Conservation (phyloP, 2,797 vertebrate genomes). For the Acanthurus leucopareius region DNA sequence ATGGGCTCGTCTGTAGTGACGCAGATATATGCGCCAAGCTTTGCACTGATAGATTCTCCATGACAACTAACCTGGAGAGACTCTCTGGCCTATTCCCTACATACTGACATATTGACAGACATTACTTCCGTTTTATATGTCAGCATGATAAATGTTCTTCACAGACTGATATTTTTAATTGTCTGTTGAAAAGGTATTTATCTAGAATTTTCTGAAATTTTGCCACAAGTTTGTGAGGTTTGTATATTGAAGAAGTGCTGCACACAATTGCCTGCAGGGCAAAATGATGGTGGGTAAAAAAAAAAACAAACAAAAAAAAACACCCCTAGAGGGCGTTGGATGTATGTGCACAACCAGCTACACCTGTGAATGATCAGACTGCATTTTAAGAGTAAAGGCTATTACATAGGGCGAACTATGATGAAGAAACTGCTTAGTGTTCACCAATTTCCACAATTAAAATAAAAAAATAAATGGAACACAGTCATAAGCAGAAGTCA, state of each 20-base stretch:
- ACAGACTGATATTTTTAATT: not conserved
- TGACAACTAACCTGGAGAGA: conserved; percentile 78
- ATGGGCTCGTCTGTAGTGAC: conserved; percentile 85
- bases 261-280: not conserved
- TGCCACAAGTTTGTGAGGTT: not conserved
- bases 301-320: not conserved
- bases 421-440: not conserved
- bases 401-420: not conserved
- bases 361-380: not conserved
- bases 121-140: not conserved
- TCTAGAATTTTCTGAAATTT: not conserved
- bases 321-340: conserved; percentile 33
- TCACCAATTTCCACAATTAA: not conserved
- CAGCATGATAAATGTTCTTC: not conserved
- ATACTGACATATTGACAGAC: conserved; percentile 22
- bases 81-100: conserved; percentile 52
- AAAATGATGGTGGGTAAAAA: not conserved
- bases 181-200: not conserved
- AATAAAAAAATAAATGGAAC: not conserved
- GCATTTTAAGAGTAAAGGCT: not conserved
- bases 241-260: not conserved
- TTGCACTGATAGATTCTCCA: conserved; percentile 81
- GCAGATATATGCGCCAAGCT: conserved; percentile 78
- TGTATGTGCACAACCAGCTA: not conserved
- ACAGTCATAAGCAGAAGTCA: not conserved